Evolutionary conservation across 2,797 vertebrate genomes (phyloP).

Genomic region (Sylvia borin): DNA sequence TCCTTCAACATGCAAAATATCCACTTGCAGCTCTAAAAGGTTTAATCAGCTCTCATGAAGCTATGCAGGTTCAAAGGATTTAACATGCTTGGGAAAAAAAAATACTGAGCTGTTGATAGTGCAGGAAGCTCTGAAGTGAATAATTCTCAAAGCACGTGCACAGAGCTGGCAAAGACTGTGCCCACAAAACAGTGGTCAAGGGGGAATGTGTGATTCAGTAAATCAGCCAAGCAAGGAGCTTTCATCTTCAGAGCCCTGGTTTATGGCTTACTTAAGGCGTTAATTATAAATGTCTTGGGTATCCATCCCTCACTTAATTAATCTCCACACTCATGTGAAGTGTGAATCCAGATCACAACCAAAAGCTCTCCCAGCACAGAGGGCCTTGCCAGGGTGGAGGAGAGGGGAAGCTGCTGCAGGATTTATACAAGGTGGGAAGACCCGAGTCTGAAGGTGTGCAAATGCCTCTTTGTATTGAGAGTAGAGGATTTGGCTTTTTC

Average conservation of each 20-base stretch:
- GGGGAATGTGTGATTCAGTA: constrained; percentile 26
- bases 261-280: constrained; percentile 29
- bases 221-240: constrained; percentile 50
- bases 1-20: constrained; percentile 6
- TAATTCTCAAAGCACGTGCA: background rate
- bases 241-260: constrained; percentile 34
- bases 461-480: background rate
- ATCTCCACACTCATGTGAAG: background rate
- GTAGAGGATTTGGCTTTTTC: background rate
- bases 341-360: background rate
- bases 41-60: background rate
- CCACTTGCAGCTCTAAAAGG: background rate
- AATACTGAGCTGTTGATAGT: background rate
- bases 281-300: constrained; percentile 47
- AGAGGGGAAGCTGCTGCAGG: background rate
- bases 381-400: background rate
- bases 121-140: background rate
- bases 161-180: background rate
- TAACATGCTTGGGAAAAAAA: background rate
- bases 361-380: background rate
- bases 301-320: constrained; percentile 34
- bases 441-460: background rate
- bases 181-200: constrained; percentile 15
- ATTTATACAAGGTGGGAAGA: background rate
- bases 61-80: constrained; percentile 9